Conservation (phyloP, 2,888 invertebrate genomes). For the Microchrysa polita region DNA sequence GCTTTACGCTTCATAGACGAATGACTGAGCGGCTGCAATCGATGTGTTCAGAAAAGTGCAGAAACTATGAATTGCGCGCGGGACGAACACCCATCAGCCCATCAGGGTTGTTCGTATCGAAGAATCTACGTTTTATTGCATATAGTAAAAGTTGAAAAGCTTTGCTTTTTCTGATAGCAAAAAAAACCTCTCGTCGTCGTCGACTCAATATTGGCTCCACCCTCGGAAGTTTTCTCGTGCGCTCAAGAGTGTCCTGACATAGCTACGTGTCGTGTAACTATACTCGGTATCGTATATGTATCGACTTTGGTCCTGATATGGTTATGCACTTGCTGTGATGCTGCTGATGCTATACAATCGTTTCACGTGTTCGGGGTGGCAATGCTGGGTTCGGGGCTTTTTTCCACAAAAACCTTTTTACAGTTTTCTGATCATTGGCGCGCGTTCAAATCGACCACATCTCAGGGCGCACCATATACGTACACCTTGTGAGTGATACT, state of each 20-base stretch:
- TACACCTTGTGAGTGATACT: not conserved
- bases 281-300: not conserved
- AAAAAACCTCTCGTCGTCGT: no score
- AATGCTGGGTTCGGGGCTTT: not conserved
- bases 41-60: no score
- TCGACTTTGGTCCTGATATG: not conserved
- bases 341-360: no score
- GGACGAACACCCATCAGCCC: no score
- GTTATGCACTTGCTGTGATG: no score
- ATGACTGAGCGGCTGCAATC: no score
- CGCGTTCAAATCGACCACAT: slow-evolving; percentile 18
- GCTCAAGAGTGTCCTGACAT: slow-evolving; percentile 1
- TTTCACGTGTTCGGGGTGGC: no score
- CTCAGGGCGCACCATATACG: not conserved
- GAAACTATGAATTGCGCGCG: no score
- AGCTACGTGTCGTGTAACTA: no score
- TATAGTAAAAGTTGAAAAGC: slow-evolving; percentile 15
- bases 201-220: slow-evolving; percentile 18
- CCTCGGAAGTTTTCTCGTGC: not conserved
- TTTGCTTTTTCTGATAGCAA: not conserved
- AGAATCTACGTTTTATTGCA: slow-evolving; percentile 13
- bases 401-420: slow-evolving; percentile 1
- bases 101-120: slow-evolving; percentile 3
- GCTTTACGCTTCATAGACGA: no score
- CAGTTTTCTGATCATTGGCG: slow-evolving; percentile 28